Percentiles rank a stretch among this genome's conserved stretches.
Conservation (phyloP, 2,113 vertebrate species). For the Sceloporus tristichus region DNA sequence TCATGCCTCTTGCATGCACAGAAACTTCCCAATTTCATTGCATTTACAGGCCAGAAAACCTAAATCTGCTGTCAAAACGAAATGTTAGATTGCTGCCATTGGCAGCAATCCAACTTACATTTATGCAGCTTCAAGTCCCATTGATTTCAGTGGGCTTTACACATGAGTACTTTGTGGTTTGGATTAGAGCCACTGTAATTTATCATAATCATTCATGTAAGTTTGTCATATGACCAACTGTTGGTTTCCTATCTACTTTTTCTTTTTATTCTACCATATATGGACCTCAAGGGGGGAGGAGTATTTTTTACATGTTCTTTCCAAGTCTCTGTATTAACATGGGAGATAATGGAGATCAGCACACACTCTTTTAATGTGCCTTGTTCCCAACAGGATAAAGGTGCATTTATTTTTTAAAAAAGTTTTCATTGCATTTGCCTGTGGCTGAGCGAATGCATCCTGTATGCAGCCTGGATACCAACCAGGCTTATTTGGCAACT, state of each 20-base stretch:
- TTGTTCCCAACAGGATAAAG: too few relatives aligned
- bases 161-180: neutral
- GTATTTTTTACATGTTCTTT: neutral
- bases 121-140: neutral
- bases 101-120: neutral
- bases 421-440: too few relatives aligned
- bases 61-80: slow-evolving; percentile 23
- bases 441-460: too few relatives aligned
- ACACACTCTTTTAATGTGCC: too few relatives aligned
- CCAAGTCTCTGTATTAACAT: neutral
- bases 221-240: neutral
- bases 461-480: too few relatives aligned
- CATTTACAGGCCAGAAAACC: slow-evolving; percentile 21
- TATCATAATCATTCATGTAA: neutral
- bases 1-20: neutral
- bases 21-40: slow-evolving; percentile 29
- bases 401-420: too few relatives aligned
- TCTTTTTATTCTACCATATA: neutral
- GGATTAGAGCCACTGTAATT: neutral
- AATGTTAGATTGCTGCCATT: slow-evolving; percentile 20
- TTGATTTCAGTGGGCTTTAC: neutral
- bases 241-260: too few relatives aligned
- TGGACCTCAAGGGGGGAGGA: fast-evolving
- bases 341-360: too few relatives aligned
- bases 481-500: too few relatives aligned